A percentile compares a stretch with the other conserved stretches of the same genome.
Evolutionary conservation across 2,113 vertebrate genomes (phyloP).

Genomic region (Lampris megalopsis): DNA sequence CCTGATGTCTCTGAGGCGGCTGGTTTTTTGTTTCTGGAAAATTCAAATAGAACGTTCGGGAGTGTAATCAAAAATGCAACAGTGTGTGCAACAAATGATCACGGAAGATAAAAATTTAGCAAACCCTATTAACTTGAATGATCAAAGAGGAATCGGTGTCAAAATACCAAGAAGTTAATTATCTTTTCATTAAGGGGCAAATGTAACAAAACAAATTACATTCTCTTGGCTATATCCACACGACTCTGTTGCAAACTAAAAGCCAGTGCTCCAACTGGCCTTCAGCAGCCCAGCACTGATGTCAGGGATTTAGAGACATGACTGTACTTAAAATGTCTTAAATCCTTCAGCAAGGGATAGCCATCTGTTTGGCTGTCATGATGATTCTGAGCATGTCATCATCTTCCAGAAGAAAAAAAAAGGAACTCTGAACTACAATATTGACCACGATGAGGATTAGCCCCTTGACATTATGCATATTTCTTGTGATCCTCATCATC

Average conservation of each 20-base stretch:
- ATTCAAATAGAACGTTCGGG: constrained; percentile 9
- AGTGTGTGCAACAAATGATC: not conserved
- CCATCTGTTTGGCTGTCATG: constrained; percentile 38
- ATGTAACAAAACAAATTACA: not conserved
- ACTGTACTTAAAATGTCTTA: constrained; percentile 2
- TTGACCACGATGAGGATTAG: no score
- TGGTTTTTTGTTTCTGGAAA: constrained; percentile 90
- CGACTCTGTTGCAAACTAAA: not conserved
- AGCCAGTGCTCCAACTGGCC: not conserved
- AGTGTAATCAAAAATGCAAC: not conserved
- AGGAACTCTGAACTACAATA: not conserved
- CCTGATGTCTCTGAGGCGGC: constrained; percentile 80
- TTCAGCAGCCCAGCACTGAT: not conserved
- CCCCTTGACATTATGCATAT: no score
- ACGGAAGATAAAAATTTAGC: no score
- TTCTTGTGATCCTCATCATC: no score
- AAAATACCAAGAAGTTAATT: not conserved
- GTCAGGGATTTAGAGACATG: not conserved
- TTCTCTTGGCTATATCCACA: not conserved
- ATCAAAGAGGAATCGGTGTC: not conserved
- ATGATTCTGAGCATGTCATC: not conserved
- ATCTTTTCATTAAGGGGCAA: not conserved
- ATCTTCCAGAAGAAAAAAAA: not conserved
- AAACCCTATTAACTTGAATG: no score
- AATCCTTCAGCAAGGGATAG: constrained; percentile 20